Base-by-base conservation (phyloP, 2,113 vertebrate species). In the Epinephelus cyanopodus region DNA sequence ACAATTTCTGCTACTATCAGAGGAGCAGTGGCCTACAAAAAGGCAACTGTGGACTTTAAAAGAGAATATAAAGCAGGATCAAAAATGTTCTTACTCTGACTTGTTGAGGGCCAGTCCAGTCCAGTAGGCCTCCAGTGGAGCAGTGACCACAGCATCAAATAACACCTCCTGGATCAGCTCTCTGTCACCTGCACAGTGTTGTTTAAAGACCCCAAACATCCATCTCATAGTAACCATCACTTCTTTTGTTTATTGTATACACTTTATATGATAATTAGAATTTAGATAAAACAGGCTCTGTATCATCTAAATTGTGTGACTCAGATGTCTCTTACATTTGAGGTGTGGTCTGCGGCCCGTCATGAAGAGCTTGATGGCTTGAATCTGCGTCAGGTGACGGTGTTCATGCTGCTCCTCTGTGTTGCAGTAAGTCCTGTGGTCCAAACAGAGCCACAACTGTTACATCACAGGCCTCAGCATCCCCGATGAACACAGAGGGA, bases 81-180 rank as follows among this genome's bases (percentile, higher is more conserved):
- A 64, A 47, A 47, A 50, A 1, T 15, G 54, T 77, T 93, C 98
- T 97, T 94, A 99, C 98, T 99, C 98, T 69, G 98, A 99, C 93
- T 99, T 99, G 91, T 99, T 99, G 85, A 99, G 92, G 15, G 97
- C 98, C 29, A 99, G 95, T 78, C 97, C 97, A 60, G 97, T 99
- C 98, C 98, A 99, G 68, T 99, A 99, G 9, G 97, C 97, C 95
- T 97, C 97, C 52, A 99, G 95, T 0, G 98, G 98, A 76, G 98
- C 98, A 4, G 97, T 99, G 91, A 99, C 97, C 29, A 99, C 98
- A 3, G 98, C 97, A 78, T 99, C 98, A 89, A 99, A 99, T 57
- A 99, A 92, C 74, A 99, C 98, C 92, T 99, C 98, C 90, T 99
- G 97, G 91, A 99, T 98, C 87, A 99, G 88, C 92, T 99, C 98